A percentile compares a stretch with the other conserved stretches of the same genome.
Evolutionary conservation across 1,140 invertebrate species (phyloP).

Genomic region (Danaus melanippus): DNA sequence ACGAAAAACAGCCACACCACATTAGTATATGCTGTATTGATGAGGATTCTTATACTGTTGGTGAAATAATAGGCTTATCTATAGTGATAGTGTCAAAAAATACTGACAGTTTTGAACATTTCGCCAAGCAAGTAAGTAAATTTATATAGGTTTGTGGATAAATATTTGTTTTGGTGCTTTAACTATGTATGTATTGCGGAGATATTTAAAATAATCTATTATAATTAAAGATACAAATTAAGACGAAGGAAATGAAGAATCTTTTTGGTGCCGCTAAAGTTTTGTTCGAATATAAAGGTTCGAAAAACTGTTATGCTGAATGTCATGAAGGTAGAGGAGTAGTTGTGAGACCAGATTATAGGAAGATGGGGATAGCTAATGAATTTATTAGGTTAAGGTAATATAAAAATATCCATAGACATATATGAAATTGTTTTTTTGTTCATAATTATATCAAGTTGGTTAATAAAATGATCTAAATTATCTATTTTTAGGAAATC

Average conservation of each 20-base stretch:
- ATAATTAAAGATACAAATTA: not conserved
- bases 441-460: not conserved
- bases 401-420: not conserved
- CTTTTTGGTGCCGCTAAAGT: constrained; percentile 4
- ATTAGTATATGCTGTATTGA: constrained; percentile 11
- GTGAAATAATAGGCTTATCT: constrained; percentile 13
- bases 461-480: not conserved
- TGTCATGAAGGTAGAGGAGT: not conserved
- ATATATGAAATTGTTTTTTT: not conserved
- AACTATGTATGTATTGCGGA: not conserved
- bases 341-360: constrained; percentile 1
- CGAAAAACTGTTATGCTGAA: not conserved
- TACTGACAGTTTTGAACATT: constrained; percentile 3
- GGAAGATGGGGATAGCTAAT: constrained; percentile 2
- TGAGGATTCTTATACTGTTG: constrained; percentile 6
- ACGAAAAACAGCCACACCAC: not conserved
- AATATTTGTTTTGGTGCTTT: too few species aligned
- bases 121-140: not conserved
- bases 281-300: constrained; percentile 1
- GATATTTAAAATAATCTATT: not conserved
- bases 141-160: too few species aligned
- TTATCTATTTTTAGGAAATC: constrained; percentile 1
- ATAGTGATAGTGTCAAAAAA: constrained; percentile 7
- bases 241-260: constrained; percentile 10
- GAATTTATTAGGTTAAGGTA: constrained; percentile 6